Evolutionary conservation across 2,888 invertebrate species (phyloP).

Genomic region (Drosophila phalerata): DNA sequence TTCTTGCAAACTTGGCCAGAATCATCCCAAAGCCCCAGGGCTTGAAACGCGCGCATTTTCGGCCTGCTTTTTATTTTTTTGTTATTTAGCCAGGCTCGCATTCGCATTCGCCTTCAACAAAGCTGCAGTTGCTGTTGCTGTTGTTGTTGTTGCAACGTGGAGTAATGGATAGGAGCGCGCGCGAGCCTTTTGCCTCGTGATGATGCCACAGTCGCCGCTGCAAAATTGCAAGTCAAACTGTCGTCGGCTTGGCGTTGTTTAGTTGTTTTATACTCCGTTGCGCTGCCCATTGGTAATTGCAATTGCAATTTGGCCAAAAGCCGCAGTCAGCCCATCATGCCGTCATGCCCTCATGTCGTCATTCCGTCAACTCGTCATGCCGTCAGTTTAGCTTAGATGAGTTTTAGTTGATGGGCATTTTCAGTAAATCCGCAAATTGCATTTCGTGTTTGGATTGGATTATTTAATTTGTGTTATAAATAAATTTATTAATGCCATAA

Average conservation of each 20-base stretch:
- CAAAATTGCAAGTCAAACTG: slow-evolving; percentile 77
- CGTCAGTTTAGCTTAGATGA: slow-evolving; percentile 38
- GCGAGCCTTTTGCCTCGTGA: slow-evolving; percentile 30
- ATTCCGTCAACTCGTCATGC: slow-evolving; percentile 8
- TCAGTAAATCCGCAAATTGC: slow-evolving; percentile 71
- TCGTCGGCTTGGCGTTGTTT: slow-evolving; percentile 73
- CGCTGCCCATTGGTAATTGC: slow-evolving; percentile 71
- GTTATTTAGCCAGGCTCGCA: slow-evolving; percentile 17
- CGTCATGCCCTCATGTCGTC: neutral
- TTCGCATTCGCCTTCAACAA: slow-evolving; percentile 13
- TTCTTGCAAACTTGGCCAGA: slow-evolving; percentile 77
- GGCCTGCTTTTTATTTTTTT: slow-evolving; percentile 24
- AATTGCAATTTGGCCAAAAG: slow-evolving; percentile 77
- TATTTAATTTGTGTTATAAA: slow-evolving; percentile 80
- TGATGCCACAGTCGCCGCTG: slow-evolving; percentile 42
- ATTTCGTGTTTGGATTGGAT: slow-evolving; percentile 64
- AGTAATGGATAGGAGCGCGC: slow-evolving; percentile 55
- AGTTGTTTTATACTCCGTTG: slow-evolving; percentile 58
- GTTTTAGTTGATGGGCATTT: slow-evolving; percentile 19
- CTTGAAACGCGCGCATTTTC: slow-evolving; percentile 58
- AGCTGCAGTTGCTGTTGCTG: slow-evolving; percentile 3
- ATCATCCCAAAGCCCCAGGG: slow-evolving; percentile 57
- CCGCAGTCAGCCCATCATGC: slow-evolving; percentile 15
- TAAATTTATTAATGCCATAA: slow-evolving; percentile 73
- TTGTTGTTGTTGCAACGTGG: slow-evolving; percentile 24